phyloP scores from a whole-genome alignment of 2,888 invertebrate species.

The Myopa tessellatipennis region DNA sequence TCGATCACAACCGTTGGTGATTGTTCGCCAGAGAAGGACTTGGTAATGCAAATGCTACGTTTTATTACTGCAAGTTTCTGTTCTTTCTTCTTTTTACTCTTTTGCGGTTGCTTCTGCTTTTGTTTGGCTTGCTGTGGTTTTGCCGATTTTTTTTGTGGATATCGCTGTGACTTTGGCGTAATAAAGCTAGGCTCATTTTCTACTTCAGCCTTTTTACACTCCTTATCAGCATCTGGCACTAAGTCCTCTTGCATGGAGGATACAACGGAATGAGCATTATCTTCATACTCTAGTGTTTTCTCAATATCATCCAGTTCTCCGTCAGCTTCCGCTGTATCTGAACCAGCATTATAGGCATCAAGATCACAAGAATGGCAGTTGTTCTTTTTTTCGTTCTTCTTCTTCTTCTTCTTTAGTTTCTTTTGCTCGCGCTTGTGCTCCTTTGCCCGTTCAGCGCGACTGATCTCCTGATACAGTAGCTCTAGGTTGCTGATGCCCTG shows the following conservation, averaged over 20 bases:
- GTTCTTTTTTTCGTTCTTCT: constrained; percentile 71
- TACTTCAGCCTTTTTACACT: constrained; percentile 35
- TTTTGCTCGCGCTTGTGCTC: constrained; percentile 89
- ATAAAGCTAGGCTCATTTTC: constrained; percentile 41
- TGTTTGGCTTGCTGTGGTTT: constrained; percentile 55
- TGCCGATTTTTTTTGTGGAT: constrained; percentile 52
- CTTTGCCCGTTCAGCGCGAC: constrained; percentile 86
- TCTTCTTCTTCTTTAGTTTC: constrained; percentile 84
- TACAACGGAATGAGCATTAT: constrained; percentile 41
- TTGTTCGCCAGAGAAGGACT: constrained; percentile 21
- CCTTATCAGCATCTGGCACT: constrained; percentile 27
- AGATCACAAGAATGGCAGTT: constrained; percentile 42
- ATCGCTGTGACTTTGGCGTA: constrained; percentile 15
- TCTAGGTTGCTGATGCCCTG: constrained; percentile 90
- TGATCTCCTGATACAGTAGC: constrained; percentile 86
- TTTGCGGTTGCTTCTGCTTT: constrained; percentile 54
- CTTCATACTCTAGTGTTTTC: constrained; percentile 44
- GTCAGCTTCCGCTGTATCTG: constrained; percentile 59
- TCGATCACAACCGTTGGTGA: constrained; percentile 34
- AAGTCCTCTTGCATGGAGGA: constrained; percentile 30
- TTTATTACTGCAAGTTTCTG: background rate
- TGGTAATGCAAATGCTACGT: constrained; percentile 30
- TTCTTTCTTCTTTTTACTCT: constrained; percentile 45
- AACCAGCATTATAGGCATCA: constrained; percentile 60
- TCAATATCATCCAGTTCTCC: constrained; percentile 52